Evolutionary conservation across 30 jellyfish, hydroid and myxozoan species (phyloP), one percentile per base, ranked within the genome.

Genomic region (Nemopilema nomurai): DNA sequence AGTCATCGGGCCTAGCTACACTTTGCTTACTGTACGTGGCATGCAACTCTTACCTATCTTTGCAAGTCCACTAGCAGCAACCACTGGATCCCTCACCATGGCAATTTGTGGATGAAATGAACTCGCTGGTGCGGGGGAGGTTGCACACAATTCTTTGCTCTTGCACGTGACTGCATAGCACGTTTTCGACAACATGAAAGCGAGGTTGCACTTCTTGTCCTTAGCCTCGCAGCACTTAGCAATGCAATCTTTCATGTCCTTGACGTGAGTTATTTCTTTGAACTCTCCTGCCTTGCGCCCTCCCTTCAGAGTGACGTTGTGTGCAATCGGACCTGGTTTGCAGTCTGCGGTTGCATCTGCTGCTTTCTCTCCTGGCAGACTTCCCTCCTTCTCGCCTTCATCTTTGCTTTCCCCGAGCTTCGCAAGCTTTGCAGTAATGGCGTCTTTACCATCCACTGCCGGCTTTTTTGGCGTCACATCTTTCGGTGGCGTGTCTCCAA

Each of bases 261-360:
- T 89, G 1, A 75, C 90, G 33, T 76, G 86, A 33, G 87, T 74
- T 20, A 89, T 31, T 80, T 94, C 99, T 50, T 83, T 89, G 73
- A 94, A 94, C 20, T 89, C 97, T 8, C 99, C 99, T 65, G 99
- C 89, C 31, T 89, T 94, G 22, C 96, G 94, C 62, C 99, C 99
- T 62, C 96, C 99, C 71, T 89, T 89, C 73, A 94, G 81, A 20
- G 99, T 94, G 23, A 94, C 99, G 64, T 94, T 94, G 31, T 77
- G 87, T 28, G 77, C 65, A 30, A 93, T 65, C 0, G 87, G 79
- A 21, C 83, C 89, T 4, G 87, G 96, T 26, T 72, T 86, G 84
- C 98, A 91, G 18, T 86, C 90, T 4, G 67, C 83, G 8, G 22
- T 49, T 57, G 81, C 27, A 29, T 83, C 74, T 51, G 73, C 65